Percentiles rank a stretch among this genome's conserved stretches.
phyloP scores from a whole-genome alignment of 1,140 invertebrate species.

The Tigriopus japonicus region DNA sequence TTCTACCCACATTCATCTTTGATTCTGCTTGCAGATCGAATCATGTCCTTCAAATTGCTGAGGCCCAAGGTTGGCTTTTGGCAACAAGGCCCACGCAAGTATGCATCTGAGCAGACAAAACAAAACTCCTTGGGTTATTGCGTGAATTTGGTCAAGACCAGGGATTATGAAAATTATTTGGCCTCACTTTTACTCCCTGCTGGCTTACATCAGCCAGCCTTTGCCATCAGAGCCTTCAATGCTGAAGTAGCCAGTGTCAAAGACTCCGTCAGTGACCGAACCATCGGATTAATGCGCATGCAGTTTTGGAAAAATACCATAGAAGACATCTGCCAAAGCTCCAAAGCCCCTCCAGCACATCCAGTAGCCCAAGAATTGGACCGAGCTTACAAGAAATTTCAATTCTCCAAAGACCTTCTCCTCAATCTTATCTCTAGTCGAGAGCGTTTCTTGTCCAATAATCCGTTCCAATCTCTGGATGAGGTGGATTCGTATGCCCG shows the following conservation, averaged over 20 bases:
- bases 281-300: neutral
- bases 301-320: neutral
- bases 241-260: neutral
- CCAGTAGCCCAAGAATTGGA: neutral
- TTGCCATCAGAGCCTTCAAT: slow-evolving; percentile 3
- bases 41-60: no score
- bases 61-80: no score
- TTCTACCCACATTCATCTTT: no score
- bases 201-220: neutral
- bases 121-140: neutral
- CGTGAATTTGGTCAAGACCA: neutral
- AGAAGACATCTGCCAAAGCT: neutral
- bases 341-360: neutral
- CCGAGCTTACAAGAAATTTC: neutral
- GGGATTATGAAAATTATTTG: slow-evolving; percentile 5
- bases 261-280: neutral
- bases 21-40: no score
- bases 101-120: no score
- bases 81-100: no score
- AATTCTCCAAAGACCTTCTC: neutral
- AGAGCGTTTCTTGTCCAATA: neutral
- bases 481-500: neutral
- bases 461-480: neutral
- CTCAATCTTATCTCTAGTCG: neutral
- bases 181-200: neutral